Evolutionary conservation across 1,140 invertebrate species (phyloP).

Genomic region (Anadara kagoshimensis): DNA sequence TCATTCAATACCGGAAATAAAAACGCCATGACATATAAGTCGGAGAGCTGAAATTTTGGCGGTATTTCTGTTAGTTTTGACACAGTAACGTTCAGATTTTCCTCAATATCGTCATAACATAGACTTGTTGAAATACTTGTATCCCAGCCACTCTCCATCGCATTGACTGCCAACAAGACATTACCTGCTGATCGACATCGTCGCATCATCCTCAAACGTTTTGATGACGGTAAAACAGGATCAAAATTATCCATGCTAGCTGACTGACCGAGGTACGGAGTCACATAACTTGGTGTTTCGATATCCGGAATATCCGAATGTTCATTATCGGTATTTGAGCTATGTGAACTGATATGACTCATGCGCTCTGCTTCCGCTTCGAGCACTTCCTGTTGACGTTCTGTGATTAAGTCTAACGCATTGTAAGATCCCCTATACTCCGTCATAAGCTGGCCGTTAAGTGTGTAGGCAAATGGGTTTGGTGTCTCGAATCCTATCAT

Average conservation of each 20-base stretch:
- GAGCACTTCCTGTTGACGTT: conserved; percentile 15
- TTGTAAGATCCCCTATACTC: conserved; percentile 1
- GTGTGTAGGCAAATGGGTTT: conserved; percentile 4
- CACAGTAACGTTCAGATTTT: conserved; percentile 12
- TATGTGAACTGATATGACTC: not conserved
- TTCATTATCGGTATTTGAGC: not conserved
- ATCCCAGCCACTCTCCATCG: not conserved
- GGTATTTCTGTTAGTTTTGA: conserved; percentile 10
- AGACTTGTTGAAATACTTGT: conserved; percentile 10
- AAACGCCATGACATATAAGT: conserved; percentile 6
- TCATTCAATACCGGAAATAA: conserved; percentile 23
- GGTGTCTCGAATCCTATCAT: conserved; percentile 1
- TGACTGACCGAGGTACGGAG: not conserved
- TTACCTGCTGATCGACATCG: conserved; percentile 9
- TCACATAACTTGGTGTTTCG: not conserved
- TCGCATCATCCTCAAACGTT: conserved; percentile 21
- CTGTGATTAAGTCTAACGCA: not conserved
- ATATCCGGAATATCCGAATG: not conserved
- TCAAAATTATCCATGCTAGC: not conserved
- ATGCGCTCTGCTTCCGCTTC: conserved; percentile 1
- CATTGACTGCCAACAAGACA: not conserved
- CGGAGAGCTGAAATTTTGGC: not conserved
- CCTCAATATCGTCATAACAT: conserved; percentile 15
- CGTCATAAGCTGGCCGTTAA: conserved; percentile 4
- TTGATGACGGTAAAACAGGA: not conserved